Evolutionary conservation across 2,113 vertebrate genomes (phyloP).

Genomic region (Dipodomys ordii): DNA sequence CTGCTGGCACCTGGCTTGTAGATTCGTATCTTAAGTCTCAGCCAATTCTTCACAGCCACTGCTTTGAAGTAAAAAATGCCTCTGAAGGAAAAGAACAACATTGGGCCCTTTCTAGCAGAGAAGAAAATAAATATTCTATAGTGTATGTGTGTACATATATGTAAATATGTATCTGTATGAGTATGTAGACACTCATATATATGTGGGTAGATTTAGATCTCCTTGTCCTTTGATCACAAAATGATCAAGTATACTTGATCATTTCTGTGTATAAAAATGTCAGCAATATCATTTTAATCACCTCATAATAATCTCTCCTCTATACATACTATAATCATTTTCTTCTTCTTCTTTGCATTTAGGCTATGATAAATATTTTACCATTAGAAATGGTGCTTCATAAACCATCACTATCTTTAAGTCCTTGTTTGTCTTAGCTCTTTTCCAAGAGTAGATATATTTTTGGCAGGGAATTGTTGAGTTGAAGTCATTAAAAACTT

Average conservation of each 20-base stretch:
- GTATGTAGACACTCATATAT: neutral
- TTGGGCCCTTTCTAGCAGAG: neutral
- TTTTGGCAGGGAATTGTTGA: neutral
- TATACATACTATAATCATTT: constrained; percentile 28
- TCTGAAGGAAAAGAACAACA: neutral
- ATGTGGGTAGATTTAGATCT: neutral
- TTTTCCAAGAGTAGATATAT: neutral
- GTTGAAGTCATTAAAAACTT: neutral
- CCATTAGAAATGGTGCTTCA: constrained; percentile 1
- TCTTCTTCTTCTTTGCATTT: neutral
- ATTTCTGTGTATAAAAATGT: constrained; percentile 40
- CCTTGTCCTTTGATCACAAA: constrained; percentile 7
- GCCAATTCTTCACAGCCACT: neutral
- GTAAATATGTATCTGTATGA: neutral
- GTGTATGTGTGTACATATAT: neutral
- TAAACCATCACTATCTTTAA: neutral
- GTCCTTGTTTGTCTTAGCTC: neutral
- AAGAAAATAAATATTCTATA: constrained; percentile 45
- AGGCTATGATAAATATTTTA: constrained; percentile 56
- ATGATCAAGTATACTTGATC: neutral
- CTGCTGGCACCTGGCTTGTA: too few relatives aligned
- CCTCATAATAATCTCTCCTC: neutral
- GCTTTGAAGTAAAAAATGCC: neutral
- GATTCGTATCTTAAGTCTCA: neutral
- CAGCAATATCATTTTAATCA: constrained; percentile 51